These are phyloP conservation scores for Malthinus flaveolus DNA, from an alignment of 2,888 invertebrate species.

Conservation along the genomic window DNA sequence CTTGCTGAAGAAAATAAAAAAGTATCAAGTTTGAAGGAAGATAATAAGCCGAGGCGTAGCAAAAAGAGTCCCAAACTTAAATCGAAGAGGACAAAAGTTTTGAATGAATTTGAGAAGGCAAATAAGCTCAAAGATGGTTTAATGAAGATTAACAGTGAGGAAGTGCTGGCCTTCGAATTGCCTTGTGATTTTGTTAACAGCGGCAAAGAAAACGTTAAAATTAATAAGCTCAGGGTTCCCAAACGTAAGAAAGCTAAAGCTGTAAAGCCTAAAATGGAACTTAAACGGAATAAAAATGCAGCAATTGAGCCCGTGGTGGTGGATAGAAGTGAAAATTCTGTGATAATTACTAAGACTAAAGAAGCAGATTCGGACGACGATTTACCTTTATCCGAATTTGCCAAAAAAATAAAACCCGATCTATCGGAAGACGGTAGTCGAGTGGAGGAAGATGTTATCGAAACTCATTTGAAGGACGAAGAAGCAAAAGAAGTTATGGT, in stretches of 20 bases:
- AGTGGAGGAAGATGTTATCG: background rate
- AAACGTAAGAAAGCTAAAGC: conserved; percentile 12
- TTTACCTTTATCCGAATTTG: conserved; percentile 12
- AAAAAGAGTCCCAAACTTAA: background rate
- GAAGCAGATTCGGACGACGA: conserved; percentile 19
- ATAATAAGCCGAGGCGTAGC: background rate
- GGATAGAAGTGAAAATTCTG: conserved; percentile 2
- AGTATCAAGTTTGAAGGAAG: background rate
- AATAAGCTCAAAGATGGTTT: background rate
- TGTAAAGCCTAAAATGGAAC: conserved; percentile 6
- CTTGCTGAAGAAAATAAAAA: background rate
- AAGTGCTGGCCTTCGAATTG: background rate
- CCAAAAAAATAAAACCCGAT: conserved; percentile 5
- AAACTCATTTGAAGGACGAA: background rate
- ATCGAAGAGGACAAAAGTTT: background rate
- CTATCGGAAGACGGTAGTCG: background rate
- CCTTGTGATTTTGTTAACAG: conserved; percentile 7
- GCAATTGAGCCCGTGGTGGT: background rate
- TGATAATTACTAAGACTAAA: background rate
- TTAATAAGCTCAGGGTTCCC: conserved; percentile 5
- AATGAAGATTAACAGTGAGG: background rate
- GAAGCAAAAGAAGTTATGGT: background rate
- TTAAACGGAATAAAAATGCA: background rate
- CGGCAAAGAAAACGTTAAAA: conserved; percentile 9
- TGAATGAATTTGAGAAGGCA: background rate